Evolutionary conservation across 2,888 invertebrate species (phyloP), one percentile per base, ranked within the genome.

Genomic region (Poecilus cupreus): DNA sequence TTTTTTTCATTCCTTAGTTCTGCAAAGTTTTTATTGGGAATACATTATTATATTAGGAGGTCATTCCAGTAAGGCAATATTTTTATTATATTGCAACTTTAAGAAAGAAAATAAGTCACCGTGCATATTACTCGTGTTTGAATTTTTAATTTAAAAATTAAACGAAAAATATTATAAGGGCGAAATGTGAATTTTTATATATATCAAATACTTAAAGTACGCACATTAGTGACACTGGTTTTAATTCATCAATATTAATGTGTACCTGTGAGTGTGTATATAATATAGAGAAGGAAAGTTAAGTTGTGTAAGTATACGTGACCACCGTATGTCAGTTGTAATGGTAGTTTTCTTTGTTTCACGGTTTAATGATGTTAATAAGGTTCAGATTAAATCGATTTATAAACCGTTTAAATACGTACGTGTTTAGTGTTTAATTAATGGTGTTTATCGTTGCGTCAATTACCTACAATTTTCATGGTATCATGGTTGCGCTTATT

Each of bases 341-440:
- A 32, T n/a, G 32, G 64, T 5, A 32, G 64, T 26, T 64, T 64
- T 64, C 64, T 64, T 64, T 64, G 13, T 64, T 64, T 64, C 64
- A 13, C 10, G 11, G 32, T 64, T 64, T 64, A 64, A 64, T 37
- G 64, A 64, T 64, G 64, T 64, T 64, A 64, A 64, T 64, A 64
- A 64, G 64, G 64, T 13, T 64, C 32, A 64, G 64, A 64, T 64
- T 64, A 8, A 32, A 64, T 64, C 64, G 64, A 64, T 64, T 64
- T 64, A 64, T 64, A 64, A 64, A 64, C 32, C 64, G 64, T 64
- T 26, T 37, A 32, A 64, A 64, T 64, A 16, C 32, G 11, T 5
- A 32, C 32, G 16, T 64, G 37, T 64, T 64, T 64, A 64, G 16
- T 64, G 32, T 64, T n/a, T 64, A 64, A 64, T 64, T 64, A 32